phyloP scores from a whole-genome alignment of 2,113 vertebrate genomes.

The Seriola rivoliana region DNA sequence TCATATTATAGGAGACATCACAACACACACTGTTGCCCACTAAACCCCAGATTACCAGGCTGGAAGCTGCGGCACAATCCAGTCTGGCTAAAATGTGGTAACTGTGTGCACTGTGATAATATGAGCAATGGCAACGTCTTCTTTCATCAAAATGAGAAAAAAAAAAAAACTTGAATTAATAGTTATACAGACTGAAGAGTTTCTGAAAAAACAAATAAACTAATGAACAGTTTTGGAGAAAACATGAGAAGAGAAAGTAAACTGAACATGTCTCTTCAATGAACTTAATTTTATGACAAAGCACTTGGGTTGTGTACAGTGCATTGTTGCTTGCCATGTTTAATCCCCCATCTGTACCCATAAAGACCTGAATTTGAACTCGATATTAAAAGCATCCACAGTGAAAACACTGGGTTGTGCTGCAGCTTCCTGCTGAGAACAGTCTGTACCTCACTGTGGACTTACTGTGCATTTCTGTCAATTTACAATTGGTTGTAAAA shows the following conservation, averaged over 20 bases:
- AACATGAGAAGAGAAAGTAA: too few species aligned
- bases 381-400: background rate
- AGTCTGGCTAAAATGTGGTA: too few species aligned
- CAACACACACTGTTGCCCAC: too few species aligned
- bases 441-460: slow-evolving; percentile 12
- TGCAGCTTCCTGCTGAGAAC: slow-evolving; percentile 1
- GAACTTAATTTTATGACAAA: background rate
- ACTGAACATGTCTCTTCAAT: background rate
- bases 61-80: too few species aligned
- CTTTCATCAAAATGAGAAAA: background rate
- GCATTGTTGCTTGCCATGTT: background rate
- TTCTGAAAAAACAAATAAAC: background rate
- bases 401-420: background rate
- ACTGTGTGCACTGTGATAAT: background rate
- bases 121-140: background rate
- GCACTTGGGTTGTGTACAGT: background rate
- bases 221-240: background rate
- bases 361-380: background rate
- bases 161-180: too few species aligned
- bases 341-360: background rate
- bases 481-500: slow-evolving; percentile 52
- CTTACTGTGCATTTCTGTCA: slow-evolving; percentile 38
- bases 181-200: background rate
- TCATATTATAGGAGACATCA: too few species aligned
- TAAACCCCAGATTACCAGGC: too few species aligned